Evolutionary conservation across 2,888 invertebrate genomes (phyloP).

Genomic region (Mythimna ferrago): DNA sequence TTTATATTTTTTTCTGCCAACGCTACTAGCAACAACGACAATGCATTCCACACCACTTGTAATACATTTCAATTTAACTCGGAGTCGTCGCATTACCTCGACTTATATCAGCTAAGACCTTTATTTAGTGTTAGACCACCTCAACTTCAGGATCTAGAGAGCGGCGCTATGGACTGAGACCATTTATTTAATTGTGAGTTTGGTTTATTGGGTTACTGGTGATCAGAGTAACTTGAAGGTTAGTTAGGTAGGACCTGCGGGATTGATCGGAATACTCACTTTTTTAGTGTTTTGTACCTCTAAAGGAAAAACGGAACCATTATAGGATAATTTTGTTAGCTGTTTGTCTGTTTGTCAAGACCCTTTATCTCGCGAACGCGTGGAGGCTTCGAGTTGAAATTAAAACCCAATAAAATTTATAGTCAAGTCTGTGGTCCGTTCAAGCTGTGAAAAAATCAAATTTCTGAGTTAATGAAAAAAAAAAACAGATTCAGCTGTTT

Average conservation of each 20-base stretch:
- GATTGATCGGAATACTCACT: too few species aligned
- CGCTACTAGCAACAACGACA: conserved; percentile 66
- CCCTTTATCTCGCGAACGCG: too few species aligned
- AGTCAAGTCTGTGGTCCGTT: too few species aligned
- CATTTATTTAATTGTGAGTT: conserved; percentile 36
- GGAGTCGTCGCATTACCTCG: conserved; percentile 72
- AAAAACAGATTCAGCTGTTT: too few species aligned
- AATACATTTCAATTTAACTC: conserved; percentile 81
- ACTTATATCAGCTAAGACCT: conserved; percentile 69
- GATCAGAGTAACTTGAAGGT: not conserved
- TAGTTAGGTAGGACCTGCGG: not conserved
- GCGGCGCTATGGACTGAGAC: conserved; percentile 43
- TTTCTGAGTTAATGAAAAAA: too few species aligned
- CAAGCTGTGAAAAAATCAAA: too few species aligned
- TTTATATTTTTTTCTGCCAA: conserved; percentile 19
- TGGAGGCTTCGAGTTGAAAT: too few species aligned
- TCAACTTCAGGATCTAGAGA: conserved; percentile 50
- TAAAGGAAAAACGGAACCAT: too few species aligned
- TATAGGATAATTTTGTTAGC: too few species aligned
- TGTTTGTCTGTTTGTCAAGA: too few species aligned
- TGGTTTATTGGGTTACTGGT: conserved; percentile 26
- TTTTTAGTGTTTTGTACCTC: too few species aligned
- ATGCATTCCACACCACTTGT: conserved; percentile 74
- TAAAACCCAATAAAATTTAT: too few species aligned
- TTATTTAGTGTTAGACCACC: conserved; percentile 73